Conservation (phyloP, 2,113 vertebrate species). For the Pterocles burchelli region DNA sequence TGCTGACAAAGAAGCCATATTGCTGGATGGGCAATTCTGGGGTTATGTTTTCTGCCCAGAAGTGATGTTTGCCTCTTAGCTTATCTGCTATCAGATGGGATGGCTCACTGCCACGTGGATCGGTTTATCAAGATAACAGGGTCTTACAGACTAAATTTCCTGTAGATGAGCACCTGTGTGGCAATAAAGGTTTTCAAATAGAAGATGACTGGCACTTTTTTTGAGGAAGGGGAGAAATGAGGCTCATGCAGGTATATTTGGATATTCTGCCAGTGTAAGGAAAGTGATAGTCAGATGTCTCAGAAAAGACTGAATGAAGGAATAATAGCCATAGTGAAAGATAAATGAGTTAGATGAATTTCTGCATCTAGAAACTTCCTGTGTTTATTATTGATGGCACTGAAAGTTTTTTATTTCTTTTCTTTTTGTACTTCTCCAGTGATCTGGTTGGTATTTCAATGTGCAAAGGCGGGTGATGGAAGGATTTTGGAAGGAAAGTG, state of each 20-base stretch:
- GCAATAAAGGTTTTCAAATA: neutral
- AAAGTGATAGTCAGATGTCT: neutral
- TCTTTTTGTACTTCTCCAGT: neutral
- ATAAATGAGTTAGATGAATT: neutral
- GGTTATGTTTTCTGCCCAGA: neutral
- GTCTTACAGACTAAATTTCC: neutral
- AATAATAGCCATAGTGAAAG: neutral
- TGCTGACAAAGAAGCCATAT: neutral
- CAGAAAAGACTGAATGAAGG: neutral
- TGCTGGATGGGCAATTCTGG: neutral
- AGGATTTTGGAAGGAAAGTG: neutral
- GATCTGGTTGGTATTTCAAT: neutral
- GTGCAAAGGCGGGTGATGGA: neutral
- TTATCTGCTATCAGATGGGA: neutral
- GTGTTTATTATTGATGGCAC: neutral
- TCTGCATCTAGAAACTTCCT: neutral
- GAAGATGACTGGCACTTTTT: neutral
- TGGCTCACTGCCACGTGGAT: neutral
- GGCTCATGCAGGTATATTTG: neutral
- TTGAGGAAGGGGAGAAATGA: neutral
- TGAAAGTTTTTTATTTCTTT: neutral
- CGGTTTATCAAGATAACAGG: neutral
- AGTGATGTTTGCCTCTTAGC: neutral
- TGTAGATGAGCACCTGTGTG: neutral
- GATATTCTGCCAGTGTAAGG: neutral